A percentile compares a stretch with the other conserved stretches of the same genome.
Conservation (phyloP, 2,888 invertebrate genomes). For the Zaprionus bogoriensis region DNA sequence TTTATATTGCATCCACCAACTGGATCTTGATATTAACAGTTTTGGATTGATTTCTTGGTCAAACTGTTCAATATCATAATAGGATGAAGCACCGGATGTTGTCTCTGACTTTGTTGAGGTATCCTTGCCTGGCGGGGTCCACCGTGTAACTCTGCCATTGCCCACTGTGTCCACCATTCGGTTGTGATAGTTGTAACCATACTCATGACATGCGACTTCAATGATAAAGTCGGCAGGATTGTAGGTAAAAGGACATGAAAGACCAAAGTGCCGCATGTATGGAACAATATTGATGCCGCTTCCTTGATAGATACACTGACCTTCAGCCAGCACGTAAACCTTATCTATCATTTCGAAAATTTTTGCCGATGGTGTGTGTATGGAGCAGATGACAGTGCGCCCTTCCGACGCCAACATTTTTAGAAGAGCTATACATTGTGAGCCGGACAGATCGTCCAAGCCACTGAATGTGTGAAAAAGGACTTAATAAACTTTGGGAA, state of each 20-base stretch:
- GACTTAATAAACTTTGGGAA: neutral
- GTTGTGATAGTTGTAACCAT: constrained; percentile 87
- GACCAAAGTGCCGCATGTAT: constrained; percentile 89
- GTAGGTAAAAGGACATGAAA: constrained; percentile 95
- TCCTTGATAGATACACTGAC: constrained; percentile 95
- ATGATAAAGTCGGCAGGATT: constrained; percentile 98
- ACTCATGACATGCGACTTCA: constrained; percentile 91
- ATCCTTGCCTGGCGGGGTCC: constrained; percentile 80
- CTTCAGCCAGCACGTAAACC: constrained; percentile 93
- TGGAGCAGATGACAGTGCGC: constrained; percentile 95
- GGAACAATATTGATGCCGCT: constrained; percentile 90
- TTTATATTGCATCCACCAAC: constrained; percentile 87
- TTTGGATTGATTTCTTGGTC: constrained; percentile 83
- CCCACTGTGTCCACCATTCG: constrained; percentile 88
- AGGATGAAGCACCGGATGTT: constrained; percentile 78
- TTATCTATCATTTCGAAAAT: constrained; percentile 96
- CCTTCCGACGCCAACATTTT: constrained; percentile 93
- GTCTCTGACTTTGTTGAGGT: constrained; percentile 76
- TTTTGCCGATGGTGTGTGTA: constrained; percentile 97
- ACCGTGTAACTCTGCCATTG: constrained; percentile 86
- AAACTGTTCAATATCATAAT: constrained; percentile 75
- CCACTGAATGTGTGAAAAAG: constrained; percentile 85
- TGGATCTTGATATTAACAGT: constrained; percentile 85
- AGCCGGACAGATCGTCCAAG: constrained; percentile 94
- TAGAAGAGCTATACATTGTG: constrained; percentile 93